Evolutionary conservation across 2,797 vertebrate species (phyloP), one percentile per base, ranked within the genome.

Genomic region (Micrastur ruficollis): DNA sequence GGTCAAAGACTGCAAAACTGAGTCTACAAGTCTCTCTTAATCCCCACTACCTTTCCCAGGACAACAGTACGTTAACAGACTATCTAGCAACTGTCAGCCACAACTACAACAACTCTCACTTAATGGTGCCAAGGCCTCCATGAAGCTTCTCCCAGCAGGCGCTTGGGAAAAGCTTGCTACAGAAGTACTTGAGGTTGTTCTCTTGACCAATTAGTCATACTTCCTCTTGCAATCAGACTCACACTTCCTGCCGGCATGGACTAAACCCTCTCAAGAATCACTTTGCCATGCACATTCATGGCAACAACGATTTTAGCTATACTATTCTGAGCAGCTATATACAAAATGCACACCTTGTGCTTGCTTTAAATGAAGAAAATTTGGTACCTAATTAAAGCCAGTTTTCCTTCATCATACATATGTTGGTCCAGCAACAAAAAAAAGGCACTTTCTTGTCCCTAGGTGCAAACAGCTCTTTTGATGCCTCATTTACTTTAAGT

Each of bases 141-240:
- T 6, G 40, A 70, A 85, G 84, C 38, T 84, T 67, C 47, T 74
- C 59, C 63, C 36, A 5, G 44, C 20, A 74, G 31, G 46, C 58
- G 22, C 71, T 52, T 40, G 74, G 59, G 83, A 79, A 90, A 73
- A 71, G 29, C 71, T 58, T 52, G 74, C 65, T 86, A 73, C 80
- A 91, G 81, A 65, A 92, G 84, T 8, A 87, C 44, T 87, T 2
- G 7, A 71, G 42, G 38, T 50, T 72, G 63, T 86, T 83, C 93
- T 85, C 96, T 56, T 78, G 80, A 62, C 86, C 91, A 91, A 29
- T 94, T 80, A 96, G 83, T 89, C 89, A 92, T 40, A 78, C 81
- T 95, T 95, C 92, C 93, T 73, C 72, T 58, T 58, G 72, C 79
- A 81, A 92, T 85, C 44, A 85, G 61, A 80, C 70, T 92, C 46